phyloP scores from a whole-genome alignment of 2,113 vertebrate species.

The Xiphophorus maculatus region DNA sequence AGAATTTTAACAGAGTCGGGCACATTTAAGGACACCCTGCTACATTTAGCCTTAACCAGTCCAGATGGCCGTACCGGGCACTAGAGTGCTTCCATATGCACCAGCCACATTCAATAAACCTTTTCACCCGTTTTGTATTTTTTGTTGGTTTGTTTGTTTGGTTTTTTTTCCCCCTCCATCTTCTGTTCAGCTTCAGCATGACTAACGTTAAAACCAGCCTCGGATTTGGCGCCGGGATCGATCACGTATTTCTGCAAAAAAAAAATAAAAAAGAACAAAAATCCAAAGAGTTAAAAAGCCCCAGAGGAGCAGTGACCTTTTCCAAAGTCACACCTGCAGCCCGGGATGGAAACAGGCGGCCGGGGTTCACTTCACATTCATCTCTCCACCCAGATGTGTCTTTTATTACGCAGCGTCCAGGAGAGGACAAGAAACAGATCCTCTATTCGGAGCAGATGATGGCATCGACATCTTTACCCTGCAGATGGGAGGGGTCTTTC shows the following conservation, averaged over 20 bases:
- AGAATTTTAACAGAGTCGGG: neutral
- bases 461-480: constrained; percentile 10
- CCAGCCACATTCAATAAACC: neutral
- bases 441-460: constrained; percentile 5
- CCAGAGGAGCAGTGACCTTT: constrained; percentile 58
- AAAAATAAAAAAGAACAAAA: constrained; percentile 2
- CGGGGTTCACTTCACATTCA: constrained; percentile 70
- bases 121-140: constrained; percentile 2
- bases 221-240: constrained; percentile 35
- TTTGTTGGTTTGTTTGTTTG: neutral
- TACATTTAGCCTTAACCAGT: neutral
- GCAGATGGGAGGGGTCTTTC: neutral
- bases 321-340: constrained; percentile 68
- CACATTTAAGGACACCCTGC: neutral
- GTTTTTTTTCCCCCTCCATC: neutral
- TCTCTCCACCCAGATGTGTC: constrained; percentile 73
- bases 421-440: constrained; percentile 11
- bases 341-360: constrained; percentile 19
- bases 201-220: constrained; percentile 9
- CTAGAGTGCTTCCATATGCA: constrained; percentile 3
- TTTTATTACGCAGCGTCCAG: constrained; percentile 33
- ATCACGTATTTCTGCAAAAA: constrained; percentile 62
- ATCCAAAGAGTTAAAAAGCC: constrained; percentile 55
- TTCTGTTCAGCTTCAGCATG: constrained; percentile 13
- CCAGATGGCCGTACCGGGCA: neutral